Conservation (phyloP, 2,888 invertebrate species). For the Microplitis deprimator region DNA sequence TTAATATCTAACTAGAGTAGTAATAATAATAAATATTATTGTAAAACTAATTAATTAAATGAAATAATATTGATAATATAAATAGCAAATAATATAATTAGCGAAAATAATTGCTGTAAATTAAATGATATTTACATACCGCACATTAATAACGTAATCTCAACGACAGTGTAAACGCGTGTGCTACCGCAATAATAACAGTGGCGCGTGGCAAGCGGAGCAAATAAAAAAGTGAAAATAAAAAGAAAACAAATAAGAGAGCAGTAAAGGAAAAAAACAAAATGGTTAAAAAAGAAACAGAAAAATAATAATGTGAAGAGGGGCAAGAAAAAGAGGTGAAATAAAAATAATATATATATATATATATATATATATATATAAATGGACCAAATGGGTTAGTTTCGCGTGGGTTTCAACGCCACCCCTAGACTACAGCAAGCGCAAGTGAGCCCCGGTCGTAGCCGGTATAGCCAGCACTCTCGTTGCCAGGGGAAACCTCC, state of each 20-base stretch:
- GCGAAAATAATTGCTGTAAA: slow-evolving; percentile 12
- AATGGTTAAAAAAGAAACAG: not conserved
- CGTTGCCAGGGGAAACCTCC: slow-evolving; percentile 72
- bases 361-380: not conserved
- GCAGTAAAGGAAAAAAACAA: not conserved
- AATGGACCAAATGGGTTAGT: slow-evolving; percentile 10
- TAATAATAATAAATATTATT: not conserved
- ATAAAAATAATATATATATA: slow-evolving; percentile 8
- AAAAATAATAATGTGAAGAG: slow-evolving; percentile 19
- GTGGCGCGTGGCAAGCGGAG: not conserved
- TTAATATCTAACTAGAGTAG: not conserved
- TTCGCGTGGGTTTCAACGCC: slow-evolving; percentile 65
- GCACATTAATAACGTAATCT: slow-evolving; percentile 11
- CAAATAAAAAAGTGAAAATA: slow-evolving; percentile 15
- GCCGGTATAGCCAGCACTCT: slow-evolving; percentile 53
- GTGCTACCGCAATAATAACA: slow-evolving; percentile 16
- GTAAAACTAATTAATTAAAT: not conserved
- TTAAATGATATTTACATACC: slow-evolving; percentile 2
- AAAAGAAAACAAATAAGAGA: not conserved
- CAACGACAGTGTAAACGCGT: slow-evolving; percentile 5
- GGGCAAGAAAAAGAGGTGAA: not conserved
- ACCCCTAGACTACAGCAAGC: slow-evolving; percentile 65
- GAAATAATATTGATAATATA: not conserved
- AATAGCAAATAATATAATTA: not conserved
- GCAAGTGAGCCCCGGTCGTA: slow-evolving; percentile 49